phyloP scores from a whole-genome alignment of 2,888 invertebrate species.

The Onchidella celtica region DNA sequence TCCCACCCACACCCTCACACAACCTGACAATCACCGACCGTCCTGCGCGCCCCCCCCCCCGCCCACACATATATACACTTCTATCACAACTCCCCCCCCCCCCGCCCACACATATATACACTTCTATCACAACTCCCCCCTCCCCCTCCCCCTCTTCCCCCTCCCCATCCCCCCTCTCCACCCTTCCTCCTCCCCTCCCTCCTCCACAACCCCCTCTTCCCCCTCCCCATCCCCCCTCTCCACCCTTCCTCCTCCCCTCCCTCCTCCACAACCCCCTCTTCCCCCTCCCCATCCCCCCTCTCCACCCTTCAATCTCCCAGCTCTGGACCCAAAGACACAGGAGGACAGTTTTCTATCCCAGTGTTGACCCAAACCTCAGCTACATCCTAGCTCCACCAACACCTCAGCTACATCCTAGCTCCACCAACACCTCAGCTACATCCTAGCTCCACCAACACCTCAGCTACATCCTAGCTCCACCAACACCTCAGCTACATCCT shows the following conservation, averaged over 20 bases:
- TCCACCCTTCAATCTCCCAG: neutral
- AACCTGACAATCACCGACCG: no score
- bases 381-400: no score
- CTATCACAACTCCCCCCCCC: constrained; percentile 1
- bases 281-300: neutral
- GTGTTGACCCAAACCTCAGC: no score
- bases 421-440: no score
- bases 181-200: neutral
- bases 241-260: neutral
- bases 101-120: constrained; percentile 5
- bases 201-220: neutral
- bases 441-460: no score
- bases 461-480: no score
- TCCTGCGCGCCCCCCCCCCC: neutral
- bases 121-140: neutral
- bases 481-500: no score
- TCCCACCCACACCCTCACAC: no score
- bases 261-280: neutral
- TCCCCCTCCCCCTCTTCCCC: neutral
- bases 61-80: constrained; percentile 1
- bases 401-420: no score
- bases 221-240: neutral
- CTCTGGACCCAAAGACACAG: neutral
- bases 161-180: neutral
- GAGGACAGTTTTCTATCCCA: no score